phyloP scores from a whole-genome alignment of 1,140 invertebrate species.

The Drosophila pallidifrons region DNA sequence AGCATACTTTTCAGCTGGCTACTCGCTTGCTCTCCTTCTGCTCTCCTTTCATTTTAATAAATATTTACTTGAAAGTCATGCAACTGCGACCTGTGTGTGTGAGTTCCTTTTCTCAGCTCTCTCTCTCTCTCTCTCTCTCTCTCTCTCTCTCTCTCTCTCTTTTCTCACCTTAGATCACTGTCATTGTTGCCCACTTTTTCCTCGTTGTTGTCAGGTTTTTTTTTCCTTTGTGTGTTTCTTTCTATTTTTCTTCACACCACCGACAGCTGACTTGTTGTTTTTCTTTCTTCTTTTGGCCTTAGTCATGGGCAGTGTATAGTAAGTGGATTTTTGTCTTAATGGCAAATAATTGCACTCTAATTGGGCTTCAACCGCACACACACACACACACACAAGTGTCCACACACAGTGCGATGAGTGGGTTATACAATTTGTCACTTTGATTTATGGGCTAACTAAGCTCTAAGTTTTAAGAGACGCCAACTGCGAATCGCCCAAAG shows the following conservation, averaged over 20 bases:
- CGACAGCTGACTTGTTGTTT: conserved; percentile 29
- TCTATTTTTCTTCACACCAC: conserved; percentile 56
- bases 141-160: not conserved
- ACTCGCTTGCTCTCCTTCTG: not conserved
- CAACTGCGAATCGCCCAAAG: not conserved
- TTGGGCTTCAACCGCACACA: conserved; percentile 44
- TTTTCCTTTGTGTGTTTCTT: conserved; percentile 23
- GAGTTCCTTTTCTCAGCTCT: not conserved
- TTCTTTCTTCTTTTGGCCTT: conserved; percentile 35
- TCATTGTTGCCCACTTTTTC: conserved; percentile 35
- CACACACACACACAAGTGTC: not conserved
- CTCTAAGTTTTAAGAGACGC: not conserved
- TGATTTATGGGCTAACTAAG: conserved; percentile 10
- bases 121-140: not conserved
- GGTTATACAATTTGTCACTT: not conserved
- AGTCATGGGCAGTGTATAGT: conserved; percentile 40
- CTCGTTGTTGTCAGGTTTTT: conserved; percentile 38
- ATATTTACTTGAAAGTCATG: conserved; percentile 71
- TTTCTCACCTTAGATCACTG: conserved; percentile 53
- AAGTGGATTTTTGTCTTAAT: conserved; percentile 56
- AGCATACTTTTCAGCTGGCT: conserved; percentile 36
- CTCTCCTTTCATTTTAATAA: conserved; percentile 55
- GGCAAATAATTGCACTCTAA: conserved; percentile 71
- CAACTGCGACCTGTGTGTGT: conserved; percentile 37
- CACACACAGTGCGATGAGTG: conserved; percentile 1